Evolutionary conservation across 2,797 vertebrate genomes (phyloP).

Genomic region (Momotus momota): DNA sequence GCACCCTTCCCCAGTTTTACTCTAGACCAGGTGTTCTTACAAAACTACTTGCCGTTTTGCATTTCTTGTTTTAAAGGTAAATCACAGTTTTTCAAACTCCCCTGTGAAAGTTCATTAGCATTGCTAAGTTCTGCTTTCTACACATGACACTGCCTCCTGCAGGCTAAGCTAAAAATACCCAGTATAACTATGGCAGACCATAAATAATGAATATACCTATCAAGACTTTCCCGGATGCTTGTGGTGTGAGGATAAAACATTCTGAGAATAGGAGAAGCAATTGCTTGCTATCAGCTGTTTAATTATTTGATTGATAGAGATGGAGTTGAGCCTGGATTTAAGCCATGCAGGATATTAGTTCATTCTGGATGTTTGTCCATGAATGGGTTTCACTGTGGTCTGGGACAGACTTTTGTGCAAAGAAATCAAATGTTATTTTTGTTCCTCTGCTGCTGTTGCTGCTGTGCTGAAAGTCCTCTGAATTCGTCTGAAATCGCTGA

Average conservation of each 20-base stretch:
- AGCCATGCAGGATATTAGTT: neutral
- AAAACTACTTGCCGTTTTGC: neutral
- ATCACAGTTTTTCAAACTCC: neutral
- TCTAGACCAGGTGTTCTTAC: neutral
- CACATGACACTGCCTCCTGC: constrained; percentile 50
- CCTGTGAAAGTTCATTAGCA: neutral
- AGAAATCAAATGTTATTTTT: neutral
- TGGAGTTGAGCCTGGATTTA: neutral
- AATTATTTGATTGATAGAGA: neutral
- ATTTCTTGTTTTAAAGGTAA: neutral
- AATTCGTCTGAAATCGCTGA: constrained; percentile 31
- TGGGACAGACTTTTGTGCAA: neutral
- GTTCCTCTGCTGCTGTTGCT: neutral
- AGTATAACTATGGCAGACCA: constrained; percentile 18
- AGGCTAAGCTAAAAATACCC: constrained; percentile 16
- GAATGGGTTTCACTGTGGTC: neutral
- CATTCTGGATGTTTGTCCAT: neutral
- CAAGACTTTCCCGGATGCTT: constrained; percentile 6
- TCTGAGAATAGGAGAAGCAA: neutral
- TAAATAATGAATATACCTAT: constrained; percentile 60
- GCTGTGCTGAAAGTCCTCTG: constrained; percentile 37
- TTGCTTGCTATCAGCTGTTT: neutral
- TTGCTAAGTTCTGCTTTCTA: neutral
- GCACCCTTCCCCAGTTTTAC: neutral
- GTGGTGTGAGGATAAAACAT: neutral